A percentile compares a stretch with the other conserved stretches of the same genome.
Conservation (phyloP, 2,113 vertebrate genomes). For the Rhinopomastus cyanomelas region DNA sequence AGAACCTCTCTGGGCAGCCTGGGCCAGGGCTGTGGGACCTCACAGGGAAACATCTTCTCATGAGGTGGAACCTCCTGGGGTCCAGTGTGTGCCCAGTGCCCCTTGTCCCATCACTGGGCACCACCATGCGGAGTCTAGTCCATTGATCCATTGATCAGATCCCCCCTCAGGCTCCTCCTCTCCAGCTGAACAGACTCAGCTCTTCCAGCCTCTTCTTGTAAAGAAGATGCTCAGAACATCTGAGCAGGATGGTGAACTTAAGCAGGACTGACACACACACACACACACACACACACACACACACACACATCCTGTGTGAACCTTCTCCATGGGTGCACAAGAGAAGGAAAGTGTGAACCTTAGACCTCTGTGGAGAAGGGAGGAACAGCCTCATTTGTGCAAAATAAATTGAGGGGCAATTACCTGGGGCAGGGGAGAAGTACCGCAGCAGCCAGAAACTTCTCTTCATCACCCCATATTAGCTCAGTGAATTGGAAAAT, state of each 20-base stretch:
- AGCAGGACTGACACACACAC: neutral
- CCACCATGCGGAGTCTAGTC: no score
- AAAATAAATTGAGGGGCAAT: neutral
- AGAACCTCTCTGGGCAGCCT: no score
- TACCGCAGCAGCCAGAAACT: neutral
- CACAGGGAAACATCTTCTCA: no score
- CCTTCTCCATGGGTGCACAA: neutral
- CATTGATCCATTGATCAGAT: no score
- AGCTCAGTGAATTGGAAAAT: slow-evolving; percentile 32
- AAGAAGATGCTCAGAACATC: no score
- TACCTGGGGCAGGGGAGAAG: neutral
- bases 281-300: neutral
- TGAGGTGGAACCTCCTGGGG: no score
- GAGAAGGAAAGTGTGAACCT: neutral
- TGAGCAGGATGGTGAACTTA: neutral
- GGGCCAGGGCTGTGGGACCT: no score
- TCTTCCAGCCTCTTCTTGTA: no score
- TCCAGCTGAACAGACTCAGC: no score
- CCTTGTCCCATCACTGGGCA: no score
- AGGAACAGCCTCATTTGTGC: neutral
- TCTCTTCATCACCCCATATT: slow-evolving; percentile 10
- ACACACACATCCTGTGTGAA: neutral
- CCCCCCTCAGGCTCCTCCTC: no score
- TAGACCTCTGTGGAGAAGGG: neutral
- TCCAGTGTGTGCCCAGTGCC: no score